phyloP scores from a whole-genome alignment of 2,888 invertebrate genomes.

The Epinotia ramella region DNA sequence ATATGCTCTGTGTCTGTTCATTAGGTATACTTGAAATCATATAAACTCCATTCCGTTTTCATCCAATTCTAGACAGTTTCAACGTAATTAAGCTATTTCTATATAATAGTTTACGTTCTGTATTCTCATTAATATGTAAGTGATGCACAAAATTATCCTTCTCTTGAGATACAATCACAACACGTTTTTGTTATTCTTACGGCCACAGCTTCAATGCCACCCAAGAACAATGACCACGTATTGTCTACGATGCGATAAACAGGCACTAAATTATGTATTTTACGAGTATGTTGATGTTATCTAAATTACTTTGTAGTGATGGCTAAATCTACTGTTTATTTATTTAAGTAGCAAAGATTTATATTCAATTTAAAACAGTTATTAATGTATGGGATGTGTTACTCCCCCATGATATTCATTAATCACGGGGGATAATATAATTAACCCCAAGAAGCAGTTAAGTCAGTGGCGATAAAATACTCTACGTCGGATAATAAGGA shows the following conservation, averaged over 20 bases:
- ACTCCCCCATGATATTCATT: no score
- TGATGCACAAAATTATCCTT: slow-evolving; percentile 2
- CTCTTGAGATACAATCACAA: slow-evolving; percentile 2
- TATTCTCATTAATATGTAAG: background rate
- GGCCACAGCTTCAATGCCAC: slow-evolving; percentile 26
- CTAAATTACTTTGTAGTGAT: slow-evolving; percentile 18
- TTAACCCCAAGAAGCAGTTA: background rate
- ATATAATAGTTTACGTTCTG: background rate
- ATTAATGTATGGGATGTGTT: background rate
- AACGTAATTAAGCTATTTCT: background rate
- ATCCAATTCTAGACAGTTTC: background rate
- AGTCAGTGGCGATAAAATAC: no score
- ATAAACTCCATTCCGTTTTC: background rate
- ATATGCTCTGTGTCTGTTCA: no score
- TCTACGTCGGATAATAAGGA: no score
- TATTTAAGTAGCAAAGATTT: slow-evolving; percentile 10
- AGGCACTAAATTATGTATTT: slow-evolving; percentile 41
- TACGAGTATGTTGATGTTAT: slow-evolving; percentile 20
- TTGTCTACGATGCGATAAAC: slow-evolving; percentile 31
- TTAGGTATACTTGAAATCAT: no score
- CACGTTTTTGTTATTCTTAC: slow-evolving; percentile 22
- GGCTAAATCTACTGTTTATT: slow-evolving; percentile 25
- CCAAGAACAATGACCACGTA: slow-evolving; percentile 41
- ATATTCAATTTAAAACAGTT: background rate
- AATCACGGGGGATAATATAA: background rate